Base-by-base conservation (phyloP, 2,888 invertebrate genomes). In the Geotrupes spiniger region DNA sequence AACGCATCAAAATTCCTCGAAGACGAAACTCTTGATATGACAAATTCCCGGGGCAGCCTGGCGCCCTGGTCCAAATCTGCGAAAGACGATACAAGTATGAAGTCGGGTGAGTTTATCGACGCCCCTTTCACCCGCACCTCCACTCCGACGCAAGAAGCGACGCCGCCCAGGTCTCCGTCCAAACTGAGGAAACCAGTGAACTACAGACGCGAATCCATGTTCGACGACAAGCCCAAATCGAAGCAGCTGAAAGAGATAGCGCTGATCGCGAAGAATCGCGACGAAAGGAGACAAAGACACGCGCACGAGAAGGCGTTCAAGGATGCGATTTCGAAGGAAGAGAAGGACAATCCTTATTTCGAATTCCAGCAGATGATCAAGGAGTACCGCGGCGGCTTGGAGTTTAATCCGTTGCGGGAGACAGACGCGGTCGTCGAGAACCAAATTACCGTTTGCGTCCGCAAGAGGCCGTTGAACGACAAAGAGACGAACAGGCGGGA, bases 371-470 rank as follows among this genome's bases (percentile, higher is more conserved):
- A 87, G 37, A 97, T 97, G 96, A 95, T 97, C 65, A 83, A 86
- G 55, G 92, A 95, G 60, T 95, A 88, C 74, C 85, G 87, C 72
- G 82, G 74, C 64, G 84, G 81, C 53, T 79, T 95, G 59, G 95
- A 95, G 49, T 93, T 91, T 75, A 81, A 87, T 63, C 95, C 96
- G 14, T 77, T 97, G 45, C 80, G 84, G 29, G 89, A 90, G 58
- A 82, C 83, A 43, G 96, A 95, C 71, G 73, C 81, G 0, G 87
- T 93, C 11, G 87, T 89, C 62, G 91, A 92, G 72, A 93, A 95
- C 72, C 94, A 95, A 76, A 98, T 98, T 63, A 93, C 93, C n/a
- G 98, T 98, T 4, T 98, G 98, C 76, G 96, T 99, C 1, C 77
- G 99, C 52, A 99, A 98, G 74, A 80, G 99, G 60, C 99, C 99